phyloP scores from a whole-genome alignment of 1,140 invertebrate genomes.

The Stratiolaelaps scimitus region DNA sequence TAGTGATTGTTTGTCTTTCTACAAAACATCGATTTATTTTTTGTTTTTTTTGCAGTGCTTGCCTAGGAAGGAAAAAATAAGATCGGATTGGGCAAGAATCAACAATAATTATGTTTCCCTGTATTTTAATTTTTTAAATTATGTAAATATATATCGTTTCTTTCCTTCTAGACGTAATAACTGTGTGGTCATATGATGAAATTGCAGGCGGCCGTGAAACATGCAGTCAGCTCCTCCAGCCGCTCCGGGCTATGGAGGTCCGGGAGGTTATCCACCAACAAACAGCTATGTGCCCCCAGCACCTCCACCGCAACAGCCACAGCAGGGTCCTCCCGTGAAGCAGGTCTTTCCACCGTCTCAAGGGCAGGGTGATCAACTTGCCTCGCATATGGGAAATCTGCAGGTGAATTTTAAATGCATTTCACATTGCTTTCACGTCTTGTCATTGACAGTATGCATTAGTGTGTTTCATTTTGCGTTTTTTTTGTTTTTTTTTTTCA shows the following conservation, averaged over 20 bases:
- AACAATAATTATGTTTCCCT: no score
- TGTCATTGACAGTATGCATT: background rate
- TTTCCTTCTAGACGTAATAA: no score
- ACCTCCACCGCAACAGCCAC: background rate
- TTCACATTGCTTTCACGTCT: background rate
- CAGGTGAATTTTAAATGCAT: background rate
- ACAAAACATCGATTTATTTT: no score
- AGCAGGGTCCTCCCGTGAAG: background rate
- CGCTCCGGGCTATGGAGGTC: background rate
- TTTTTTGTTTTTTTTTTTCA: background rate
- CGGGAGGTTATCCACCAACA: background rate
- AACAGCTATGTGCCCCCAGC: no score
- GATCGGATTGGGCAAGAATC: no score
- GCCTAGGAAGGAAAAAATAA: no score
- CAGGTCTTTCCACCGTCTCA: background rate
- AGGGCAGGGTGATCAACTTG: background rate
- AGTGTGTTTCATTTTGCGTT: background rate
- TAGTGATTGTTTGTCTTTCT: no score
- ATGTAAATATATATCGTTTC: no score
- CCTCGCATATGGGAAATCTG: constrained; percentile 2
- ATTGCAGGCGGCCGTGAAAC: background rate
- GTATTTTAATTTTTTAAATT: no score
- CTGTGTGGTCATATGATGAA: no score
- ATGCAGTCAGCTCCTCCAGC: constrained; percentile 24
- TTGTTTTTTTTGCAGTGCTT: no score